Percentiles rank a stretch among this genome's conserved stretches.
Evolutionary conservation across 2,888 invertebrate species (phyloP).

Genomic region (Himalopsyche japonica): DNA sequence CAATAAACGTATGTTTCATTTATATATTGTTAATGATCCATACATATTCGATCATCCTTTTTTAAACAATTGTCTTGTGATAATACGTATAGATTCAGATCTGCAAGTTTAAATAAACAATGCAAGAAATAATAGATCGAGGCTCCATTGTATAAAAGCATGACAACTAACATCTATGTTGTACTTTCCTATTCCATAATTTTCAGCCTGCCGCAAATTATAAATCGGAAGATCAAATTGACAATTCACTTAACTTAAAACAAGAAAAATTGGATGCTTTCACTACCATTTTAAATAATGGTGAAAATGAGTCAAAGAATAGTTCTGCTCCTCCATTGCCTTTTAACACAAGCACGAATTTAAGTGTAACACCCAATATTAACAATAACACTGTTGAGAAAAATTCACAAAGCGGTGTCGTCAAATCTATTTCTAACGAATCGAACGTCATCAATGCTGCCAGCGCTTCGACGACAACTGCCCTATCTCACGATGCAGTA

Average conservation of each 20-base stretch:
- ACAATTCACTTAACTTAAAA: constrained; percentile 28
- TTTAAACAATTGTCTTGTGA: too few species aligned
- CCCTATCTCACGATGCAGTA: neutral
- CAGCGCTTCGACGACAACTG: neutral
- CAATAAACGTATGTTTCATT: too few species aligned
- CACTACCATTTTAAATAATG: constrained; percentile 27
- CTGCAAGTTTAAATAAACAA: too few species aligned
- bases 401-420: neutral
- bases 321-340: neutral
- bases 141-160: constrained; percentile 15
- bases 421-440: neutral
- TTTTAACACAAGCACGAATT: constrained; percentile 24
- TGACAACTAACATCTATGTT: constrained; percentile 42
- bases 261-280: constrained; percentile 38
- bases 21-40: too few species aligned
- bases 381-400: constrained; percentile 28
- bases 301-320: constrained; percentile 18
- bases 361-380: constrained; percentile 13
- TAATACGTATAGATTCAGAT: too few species aligned
- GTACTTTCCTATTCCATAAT: constrained; percentile 42
- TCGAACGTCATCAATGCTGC: constrained; percentile 15
- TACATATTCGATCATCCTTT: too few species aligned
- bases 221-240: constrained; percentile 24
- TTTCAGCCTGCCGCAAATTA: constrained; percentile 39
- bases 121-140: neutral